Percentiles rank a stretch among this genome's conserved stretches.
Conservation (phyloP, 2,113 vertebrate species). For the Poecile atricapillus region DNA sequence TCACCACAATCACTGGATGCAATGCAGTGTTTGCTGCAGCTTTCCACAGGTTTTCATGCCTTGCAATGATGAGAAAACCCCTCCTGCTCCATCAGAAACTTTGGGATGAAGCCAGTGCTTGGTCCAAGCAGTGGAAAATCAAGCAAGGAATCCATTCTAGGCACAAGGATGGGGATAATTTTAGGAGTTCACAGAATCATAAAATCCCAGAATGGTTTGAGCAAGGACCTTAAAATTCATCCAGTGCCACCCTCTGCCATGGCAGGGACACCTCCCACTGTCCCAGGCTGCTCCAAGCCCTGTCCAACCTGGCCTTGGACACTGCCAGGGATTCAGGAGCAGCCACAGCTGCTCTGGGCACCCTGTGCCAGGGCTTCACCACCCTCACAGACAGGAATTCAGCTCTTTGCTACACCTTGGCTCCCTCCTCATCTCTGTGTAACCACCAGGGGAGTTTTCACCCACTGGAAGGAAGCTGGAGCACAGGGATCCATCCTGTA, state of each 20-base stretch:
- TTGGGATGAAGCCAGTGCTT: background rate
- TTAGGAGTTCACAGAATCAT: background rate
- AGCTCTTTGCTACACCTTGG: background rate
- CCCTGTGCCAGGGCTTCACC: fast-evolving
- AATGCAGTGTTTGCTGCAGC: fast-evolving
- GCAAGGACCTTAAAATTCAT: background rate
- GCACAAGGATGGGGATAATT: background rate
- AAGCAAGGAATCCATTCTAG: background rate
- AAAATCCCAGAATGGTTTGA: background rate
- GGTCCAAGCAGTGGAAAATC: background rate
- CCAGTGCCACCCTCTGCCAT: no score
- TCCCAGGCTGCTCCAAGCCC: background rate
- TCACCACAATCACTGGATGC: fast-evolving
- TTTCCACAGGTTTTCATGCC: background rate
- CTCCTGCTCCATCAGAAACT: background rate
- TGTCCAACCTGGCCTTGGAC: fast-evolving
- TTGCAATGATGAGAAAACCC: background rate
- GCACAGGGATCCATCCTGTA: background rate
- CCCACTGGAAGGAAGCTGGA: background rate
- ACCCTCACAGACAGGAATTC: background rate
- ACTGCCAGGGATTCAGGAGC: background rate
- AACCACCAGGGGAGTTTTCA: background rate
- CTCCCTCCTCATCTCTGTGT: background rate
- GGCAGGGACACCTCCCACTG: background rate
- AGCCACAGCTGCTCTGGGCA: background rate